Percentiles rank a stretch among this genome's conserved stretches.
Conservation (phyloP, 2,888 invertebrate genomes). For the Acleris emargana region DNA sequence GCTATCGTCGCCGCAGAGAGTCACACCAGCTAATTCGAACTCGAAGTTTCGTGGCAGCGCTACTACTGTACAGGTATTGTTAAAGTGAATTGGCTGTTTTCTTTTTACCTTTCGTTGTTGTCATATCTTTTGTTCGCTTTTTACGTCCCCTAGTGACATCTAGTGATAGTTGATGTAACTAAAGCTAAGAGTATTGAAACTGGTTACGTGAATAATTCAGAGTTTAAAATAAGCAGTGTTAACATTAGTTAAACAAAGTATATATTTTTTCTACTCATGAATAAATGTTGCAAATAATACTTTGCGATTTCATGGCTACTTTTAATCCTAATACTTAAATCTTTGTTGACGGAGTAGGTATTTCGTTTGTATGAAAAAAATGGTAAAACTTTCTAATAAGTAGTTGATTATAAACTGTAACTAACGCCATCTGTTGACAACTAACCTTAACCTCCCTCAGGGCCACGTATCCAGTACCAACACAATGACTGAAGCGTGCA, state of each 20-base stretch:
- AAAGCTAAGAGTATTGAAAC: not conserved
- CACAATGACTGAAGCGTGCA: conserved; percentile 81
- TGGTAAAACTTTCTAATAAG: not conserved
- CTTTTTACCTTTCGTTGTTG: not conserved
- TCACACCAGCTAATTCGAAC: conserved; percentile 71
- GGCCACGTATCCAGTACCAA: conserved; percentile 81
- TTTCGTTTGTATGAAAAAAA: no score
- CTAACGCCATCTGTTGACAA: not conserved
- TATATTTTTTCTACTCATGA: no score
- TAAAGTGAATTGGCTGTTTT: not conserved
- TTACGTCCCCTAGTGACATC: not conserved
- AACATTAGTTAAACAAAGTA: no score
- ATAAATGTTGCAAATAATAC: no score
- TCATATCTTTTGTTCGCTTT: not conserved
- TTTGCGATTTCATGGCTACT: no score
- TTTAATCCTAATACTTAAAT: no score
- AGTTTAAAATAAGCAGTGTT: no score
- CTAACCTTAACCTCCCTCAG: conserved; percentile 47
- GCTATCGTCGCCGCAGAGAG: conserved; percentile 81
- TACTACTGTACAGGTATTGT: conserved; percentile 75
- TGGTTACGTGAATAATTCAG: no score
- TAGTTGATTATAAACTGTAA: not conserved
- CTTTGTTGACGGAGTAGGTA: no score
- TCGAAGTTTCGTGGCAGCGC: conserved; percentile 77
- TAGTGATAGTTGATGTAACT: not conserved